These are phyloP conservation scores for Diabrotica undecimpunctata DNA, from an alignment of 1,140 invertebrate species.

Conservation along the genomic window DNA sequence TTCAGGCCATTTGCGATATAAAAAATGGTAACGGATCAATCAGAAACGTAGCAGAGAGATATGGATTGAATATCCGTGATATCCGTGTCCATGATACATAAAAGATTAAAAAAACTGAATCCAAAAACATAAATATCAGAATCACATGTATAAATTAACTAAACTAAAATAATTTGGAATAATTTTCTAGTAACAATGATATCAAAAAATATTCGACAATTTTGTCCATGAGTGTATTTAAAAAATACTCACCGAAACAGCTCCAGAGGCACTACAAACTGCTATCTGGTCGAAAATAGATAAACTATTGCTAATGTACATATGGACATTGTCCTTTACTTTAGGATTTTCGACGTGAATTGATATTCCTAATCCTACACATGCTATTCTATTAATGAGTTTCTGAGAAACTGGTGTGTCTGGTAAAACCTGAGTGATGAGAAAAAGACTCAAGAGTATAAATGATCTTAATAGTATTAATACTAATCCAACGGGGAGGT, in stretches of 20 bases:
- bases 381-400: constrained; percentile 53
- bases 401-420: constrained; percentile 52
- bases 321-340: constrained; percentile 55
- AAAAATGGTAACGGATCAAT: too few relatives aligned
- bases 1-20: too few relatives aligned
- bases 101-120: too few relatives aligned
- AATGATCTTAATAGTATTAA: constrained; percentile 50
- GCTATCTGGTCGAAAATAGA: constrained; percentile 69
- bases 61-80: too few relatives aligned
- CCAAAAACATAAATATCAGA: too few relatives aligned
- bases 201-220: not conserved
- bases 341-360: constrained; percentile 59
- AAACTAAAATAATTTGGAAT: too few relatives aligned
- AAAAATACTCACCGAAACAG: constrained; percentile 58
- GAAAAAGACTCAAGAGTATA: constrained; percentile 51
- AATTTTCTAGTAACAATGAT: not conserved
- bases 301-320: constrained; percentile 67
- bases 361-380: constrained; percentile 57
- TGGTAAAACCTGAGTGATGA: constrained; percentile 53
- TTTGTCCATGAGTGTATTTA: not conserved
- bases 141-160: too few relatives aligned
- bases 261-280: constrained; percentile 59
- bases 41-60: too few relatives aligned
- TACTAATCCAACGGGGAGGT: constrained; percentile 53
- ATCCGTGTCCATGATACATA: too few relatives aligned